A percentile compares a stretch with the other conserved stretches of the same genome.
phyloP scores from a whole-genome alignment of 1,140 invertebrate genomes.

The Temnothorax nylanderi region DNA sequence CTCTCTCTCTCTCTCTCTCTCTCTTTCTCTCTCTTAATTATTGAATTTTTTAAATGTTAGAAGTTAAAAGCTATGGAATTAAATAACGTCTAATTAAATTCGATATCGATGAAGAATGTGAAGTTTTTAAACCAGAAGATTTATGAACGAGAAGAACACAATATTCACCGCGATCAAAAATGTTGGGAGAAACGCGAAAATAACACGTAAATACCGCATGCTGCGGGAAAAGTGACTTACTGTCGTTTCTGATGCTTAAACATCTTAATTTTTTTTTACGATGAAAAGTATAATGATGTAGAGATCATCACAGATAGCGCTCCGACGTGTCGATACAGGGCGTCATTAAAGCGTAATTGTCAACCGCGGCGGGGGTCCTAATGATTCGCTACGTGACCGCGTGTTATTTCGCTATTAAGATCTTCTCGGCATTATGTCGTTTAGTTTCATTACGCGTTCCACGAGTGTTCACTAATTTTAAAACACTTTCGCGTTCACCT shows the following conservation, averaged over 20 bases:
- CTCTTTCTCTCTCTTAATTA: not conserved
- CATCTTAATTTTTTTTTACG: conserved; percentile 15
- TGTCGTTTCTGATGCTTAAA: conserved; percentile 14
- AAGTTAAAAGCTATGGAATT: not conserved
- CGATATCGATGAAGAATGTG: not conserved
- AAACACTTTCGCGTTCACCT: conserved; percentile 1
- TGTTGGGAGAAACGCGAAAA: conserved; percentile 20
- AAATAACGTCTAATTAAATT: not conserved
- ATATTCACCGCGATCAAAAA: not conserved
- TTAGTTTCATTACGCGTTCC: conserved; percentile 13
- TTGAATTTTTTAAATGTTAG: not conserved
- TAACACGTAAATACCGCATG: not conserved
- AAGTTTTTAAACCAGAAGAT: not conserved
- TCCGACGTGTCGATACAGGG: not conserved
- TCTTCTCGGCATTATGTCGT: conserved; percentile 9
- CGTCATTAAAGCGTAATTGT: conserved; percentile 18
- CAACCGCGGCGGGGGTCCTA: not conserved
- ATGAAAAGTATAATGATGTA: conserved; percentile 22
- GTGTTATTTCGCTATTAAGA: conserved; percentile 31
- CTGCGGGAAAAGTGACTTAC: conserved; percentile 17
- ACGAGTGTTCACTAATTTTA: conserved; percentile 13
- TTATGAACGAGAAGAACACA: not conserved
- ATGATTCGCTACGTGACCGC: conserved; percentile 6
- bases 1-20: no score
- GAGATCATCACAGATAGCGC: not conserved